These are phyloP conservation scores for Capitulum mitella DNA, from an alignment of 2,888 invertebrate species.

Conservation along the genomic window DNA sequence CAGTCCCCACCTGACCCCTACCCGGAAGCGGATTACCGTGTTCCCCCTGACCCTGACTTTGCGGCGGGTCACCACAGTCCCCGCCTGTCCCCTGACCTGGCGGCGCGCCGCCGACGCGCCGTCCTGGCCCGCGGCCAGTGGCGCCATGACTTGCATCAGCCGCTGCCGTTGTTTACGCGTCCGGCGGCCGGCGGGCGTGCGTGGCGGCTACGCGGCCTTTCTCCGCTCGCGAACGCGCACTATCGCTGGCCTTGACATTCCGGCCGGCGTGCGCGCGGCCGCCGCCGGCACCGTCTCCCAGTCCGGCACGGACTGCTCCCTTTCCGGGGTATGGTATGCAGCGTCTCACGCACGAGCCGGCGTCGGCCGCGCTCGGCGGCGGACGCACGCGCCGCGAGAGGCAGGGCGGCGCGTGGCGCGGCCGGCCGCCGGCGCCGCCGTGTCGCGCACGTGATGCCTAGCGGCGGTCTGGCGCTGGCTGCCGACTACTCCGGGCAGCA, in stretches of 20 bases:
- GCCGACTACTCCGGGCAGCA: too few species aligned
- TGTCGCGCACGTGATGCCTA: neutral
- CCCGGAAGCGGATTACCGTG: too few species aligned
- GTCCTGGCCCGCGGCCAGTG: neutral
- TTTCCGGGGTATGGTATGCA: neutral
- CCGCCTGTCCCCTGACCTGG: too few species aligned
- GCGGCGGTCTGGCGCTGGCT: too few species aligned
- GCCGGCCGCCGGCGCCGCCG: neutral
- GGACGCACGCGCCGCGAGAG: too few species aligned
- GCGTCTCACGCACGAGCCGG: neutral
- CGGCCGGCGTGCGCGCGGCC: neutral
- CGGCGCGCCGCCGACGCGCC: neutral
- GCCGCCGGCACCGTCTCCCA: neutral
- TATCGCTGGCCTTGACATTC: conserved; percentile 11
- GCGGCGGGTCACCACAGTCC: too few species aligned
- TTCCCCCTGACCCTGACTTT: too few species aligned
- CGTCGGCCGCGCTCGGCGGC: neutral
- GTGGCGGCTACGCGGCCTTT: neutral
- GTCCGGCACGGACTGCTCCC: neutral
- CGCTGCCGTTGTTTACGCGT: neutral
- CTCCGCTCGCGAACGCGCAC: neutral
- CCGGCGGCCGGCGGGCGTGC: neutral
- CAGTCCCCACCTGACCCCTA: too few species aligned
- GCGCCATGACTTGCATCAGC: neutral
- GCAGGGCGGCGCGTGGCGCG: too few species aligned